These are phyloP conservation scores for Cryptocephalus moraei DNA, from an alignment of 2,888 invertebrate genomes.

Conservation along the genomic window DNA sequence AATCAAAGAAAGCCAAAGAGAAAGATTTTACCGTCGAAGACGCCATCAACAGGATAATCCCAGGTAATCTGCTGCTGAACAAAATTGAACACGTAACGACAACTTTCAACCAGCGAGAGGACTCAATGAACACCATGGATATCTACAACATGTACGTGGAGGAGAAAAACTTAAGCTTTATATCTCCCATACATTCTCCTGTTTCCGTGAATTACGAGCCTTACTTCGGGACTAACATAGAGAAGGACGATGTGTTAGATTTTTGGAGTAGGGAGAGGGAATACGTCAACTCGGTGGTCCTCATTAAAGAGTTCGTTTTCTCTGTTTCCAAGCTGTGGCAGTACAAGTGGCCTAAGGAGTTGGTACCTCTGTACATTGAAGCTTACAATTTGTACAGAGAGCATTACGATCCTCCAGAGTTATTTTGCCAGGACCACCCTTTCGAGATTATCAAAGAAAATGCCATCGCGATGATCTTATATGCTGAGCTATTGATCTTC, in stretches of 20 bases:
- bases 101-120: constrained; percentile 36
- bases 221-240: constrained; percentile 58
- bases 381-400: constrained; percentile 30
- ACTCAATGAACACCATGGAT: constrained; percentile 53
- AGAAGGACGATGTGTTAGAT: constrained; percentile 51
- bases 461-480: constrained; percentile 42
- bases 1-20: constrained; percentile 45
- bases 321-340: constrained; percentile 52
- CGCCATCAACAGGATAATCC: constrained; percentile 56
- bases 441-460: constrained; percentile 38
- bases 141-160: constrained; percentile 51
- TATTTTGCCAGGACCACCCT: constrained; percentile 33
- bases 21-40: constrained; percentile 57
- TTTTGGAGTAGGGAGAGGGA: constrained; percentile 50
- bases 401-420: constrained; percentile 43
- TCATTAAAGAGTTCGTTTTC: constrained; percentile 50
- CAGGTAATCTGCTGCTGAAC: constrained; percentile 29
- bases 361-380: constrained; percentile 43
- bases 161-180: constrained; percentile 22
- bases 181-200: constrained; percentile 29
- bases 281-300: constrained; percentile 47
- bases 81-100: constrained; percentile 37
- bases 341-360: constrained; percentile 52
- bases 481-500: constrained; percentile 31
- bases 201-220: constrained; percentile 28